Evolutionary conservation across 1,140 invertebrate genomes (phyloP).

Genomic region (Drosophila mojavensis): DNA sequence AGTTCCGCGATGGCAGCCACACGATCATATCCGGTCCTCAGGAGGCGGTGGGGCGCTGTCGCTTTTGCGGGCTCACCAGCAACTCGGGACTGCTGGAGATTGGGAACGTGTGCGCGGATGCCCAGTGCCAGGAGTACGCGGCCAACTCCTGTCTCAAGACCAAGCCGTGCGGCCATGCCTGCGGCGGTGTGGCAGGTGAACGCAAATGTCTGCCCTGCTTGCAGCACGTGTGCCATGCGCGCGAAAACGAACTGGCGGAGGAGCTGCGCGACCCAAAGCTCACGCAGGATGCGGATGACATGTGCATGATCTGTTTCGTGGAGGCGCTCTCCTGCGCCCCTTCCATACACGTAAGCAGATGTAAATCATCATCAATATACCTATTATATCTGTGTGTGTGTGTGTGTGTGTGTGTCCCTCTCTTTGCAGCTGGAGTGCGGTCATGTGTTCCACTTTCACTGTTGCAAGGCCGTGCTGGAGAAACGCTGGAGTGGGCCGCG

Average conservation of each 20-base stretch:
- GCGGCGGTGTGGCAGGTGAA: slow-evolving; percentile 95
- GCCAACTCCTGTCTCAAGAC: slow-evolving; percentile 93
- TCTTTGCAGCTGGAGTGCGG: slow-evolving; percentile 91
- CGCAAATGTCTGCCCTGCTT: slow-evolving; percentile 94
- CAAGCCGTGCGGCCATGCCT: slow-evolving; percentile 95
- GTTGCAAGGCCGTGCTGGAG: slow-evolving; percentile 93
- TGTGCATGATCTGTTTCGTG: slow-evolving; percentile 99
- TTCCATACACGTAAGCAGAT: slow-evolving; percentile 90
- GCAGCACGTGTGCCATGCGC: slow-evolving; percentile 83
- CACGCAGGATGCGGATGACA: slow-evolving; percentile 98
- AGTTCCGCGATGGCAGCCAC: slow-evolving; percentile 92
- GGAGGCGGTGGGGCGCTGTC: slow-evolving; percentile 90
- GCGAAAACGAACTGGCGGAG: slow-evolving; percentile 86
- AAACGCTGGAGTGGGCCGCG: slow-evolving; percentile 96
- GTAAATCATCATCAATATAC: neutral
- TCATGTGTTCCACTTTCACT: slow-evolving; percentile 98
- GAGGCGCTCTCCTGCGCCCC: slow-evolving; percentile 97
- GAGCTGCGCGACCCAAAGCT: slow-evolving; percentile 85
- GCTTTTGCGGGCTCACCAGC: slow-evolving; percentile 95
- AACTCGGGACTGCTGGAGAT: slow-evolving; percentile 94
- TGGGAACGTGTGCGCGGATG: slow-evolving; percentile 96
- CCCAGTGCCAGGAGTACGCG: slow-evolving; percentile 96
- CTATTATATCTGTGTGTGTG: no score
- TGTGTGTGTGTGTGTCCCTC: neutral
- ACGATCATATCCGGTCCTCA: slow-evolving; percentile 79